Base-by-base conservation (phyloP, 2,113 vertebrate genomes). In the Myxocyprinus asiaticus region DNA sequence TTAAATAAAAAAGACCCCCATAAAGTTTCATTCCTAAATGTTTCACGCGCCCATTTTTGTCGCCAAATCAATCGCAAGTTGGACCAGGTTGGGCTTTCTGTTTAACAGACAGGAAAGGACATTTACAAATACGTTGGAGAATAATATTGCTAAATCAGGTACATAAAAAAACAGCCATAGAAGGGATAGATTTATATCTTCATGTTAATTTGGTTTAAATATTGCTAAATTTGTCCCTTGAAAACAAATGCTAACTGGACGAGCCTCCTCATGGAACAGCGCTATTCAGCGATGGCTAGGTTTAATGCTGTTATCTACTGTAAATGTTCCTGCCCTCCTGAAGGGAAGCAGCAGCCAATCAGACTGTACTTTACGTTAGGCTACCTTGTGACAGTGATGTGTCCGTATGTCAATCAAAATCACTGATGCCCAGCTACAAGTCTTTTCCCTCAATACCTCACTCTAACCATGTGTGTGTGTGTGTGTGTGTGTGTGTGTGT, bases 401-500 rank as follows among this genome's bases (percentile, higher is more conserved):
- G 70, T 62, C 56, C 4, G n/a, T 1, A 22, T 58, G 8, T 17
- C 59, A 33, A 3, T 33, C 22, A 33, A 33, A 33, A 33, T 33
- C 22, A 33, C 22, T 33, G 22, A 33, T 33, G 22, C 22, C 22
- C 22, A 33, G 22, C 22, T 33, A 33, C 22, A 33, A 33, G 22
- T 33, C 72, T 59, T 44, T 47, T 66, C 11, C 8, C 22, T 15
- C 17, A 62, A 70, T 63, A 14, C 56, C 15, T 62, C 1, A 5
- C 45, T 10, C 48, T 43, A 17, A 78, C 22, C 9, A 4, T 22
- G 50, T 66, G 58, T 63, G 61, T 63, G 47, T 45, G 75, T 64
- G 72, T 72, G 6, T 22, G 50, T 66, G 58, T 63, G 61, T 63
- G 47, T 45, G 75, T 64, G 72, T 72, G 62, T 76, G 48, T 66